Conservation (phyloP, 2,888 invertebrate species). For the Hermaeophaga mercurialis region DNA sequence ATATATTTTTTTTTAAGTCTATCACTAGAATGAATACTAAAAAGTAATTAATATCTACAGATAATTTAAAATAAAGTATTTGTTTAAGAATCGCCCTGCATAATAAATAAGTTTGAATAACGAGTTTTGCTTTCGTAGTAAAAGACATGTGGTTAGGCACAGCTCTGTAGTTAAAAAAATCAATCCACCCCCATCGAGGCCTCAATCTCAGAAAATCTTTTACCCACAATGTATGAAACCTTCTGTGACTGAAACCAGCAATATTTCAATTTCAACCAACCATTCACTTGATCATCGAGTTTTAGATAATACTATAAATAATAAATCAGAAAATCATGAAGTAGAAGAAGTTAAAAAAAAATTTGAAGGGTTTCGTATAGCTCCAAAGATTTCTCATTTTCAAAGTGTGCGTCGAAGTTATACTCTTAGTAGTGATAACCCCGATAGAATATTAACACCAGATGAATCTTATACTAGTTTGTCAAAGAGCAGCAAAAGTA, state of each 20-base stretch:
- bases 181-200: not conserved
- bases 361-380: too few species aligned
- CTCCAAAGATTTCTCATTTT: not conserved
- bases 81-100: too few species aligned
- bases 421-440: not conserved
- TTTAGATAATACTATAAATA: too few species aligned
- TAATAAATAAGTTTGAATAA: too few species aligned
- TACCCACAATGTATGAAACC: not conserved
- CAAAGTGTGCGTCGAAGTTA: not conserved
- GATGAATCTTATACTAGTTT: not conserved
- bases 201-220: slow-evolving; percentile 11
- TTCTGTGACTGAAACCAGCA: not conserved
- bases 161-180: not conserved
- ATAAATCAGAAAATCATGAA: too few species aligned
- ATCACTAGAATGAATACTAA: too few species aligned
- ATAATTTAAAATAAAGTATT: too few species aligned
- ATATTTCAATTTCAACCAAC: not conserved
- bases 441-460: not conserved
- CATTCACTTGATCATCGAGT: not conserved
- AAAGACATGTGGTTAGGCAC: not conserved
- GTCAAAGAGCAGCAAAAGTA: too few species aligned
- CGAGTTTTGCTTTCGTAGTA: not conserved
- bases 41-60: too few species aligned
- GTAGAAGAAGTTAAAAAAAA: too few species aligned
- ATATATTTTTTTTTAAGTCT: too few species aligned